Percentiles rank a stretch among this genome's conserved stretches.
Evolutionary conservation across 1,140 invertebrate species (phyloP).

Genomic region (Monomorium pharaonis): DNA sequence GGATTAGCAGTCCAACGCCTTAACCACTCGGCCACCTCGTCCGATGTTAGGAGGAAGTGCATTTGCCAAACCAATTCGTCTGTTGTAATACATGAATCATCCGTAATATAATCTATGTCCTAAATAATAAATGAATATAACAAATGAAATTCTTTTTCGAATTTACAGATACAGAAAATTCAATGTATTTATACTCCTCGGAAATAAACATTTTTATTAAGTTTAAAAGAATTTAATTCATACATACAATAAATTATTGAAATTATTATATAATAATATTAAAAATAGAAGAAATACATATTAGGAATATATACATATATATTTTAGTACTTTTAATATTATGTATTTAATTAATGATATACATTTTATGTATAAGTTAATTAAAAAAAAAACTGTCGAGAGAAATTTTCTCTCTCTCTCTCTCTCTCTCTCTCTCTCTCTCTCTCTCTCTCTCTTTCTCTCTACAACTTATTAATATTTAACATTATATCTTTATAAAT

Average conservation of each 20-base stretch:
- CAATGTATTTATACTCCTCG: too few species aligned
- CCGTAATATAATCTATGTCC: not conserved
- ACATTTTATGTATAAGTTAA: too few species aligned
- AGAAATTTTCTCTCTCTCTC: too few species aligned
- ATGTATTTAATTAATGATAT: too few species aligned
- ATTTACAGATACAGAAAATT: not conserved
- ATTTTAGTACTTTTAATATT: too few species aligned
- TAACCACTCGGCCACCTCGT: constrained; percentile 96
- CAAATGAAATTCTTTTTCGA: not conserved
- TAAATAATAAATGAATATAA: not conserved
- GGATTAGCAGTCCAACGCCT: constrained; percentile 95
- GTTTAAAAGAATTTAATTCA: constrained; percentile 7
- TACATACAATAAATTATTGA: not conserved
- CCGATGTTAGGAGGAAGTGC: constrained; percentile 66
- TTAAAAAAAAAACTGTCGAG: too few species aligned
- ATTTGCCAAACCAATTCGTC: not conserved
- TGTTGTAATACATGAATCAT: not conserved
- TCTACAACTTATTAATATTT: not conserved
- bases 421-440: too few species aligned
- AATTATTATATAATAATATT: not conserved
- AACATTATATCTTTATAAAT: not conserved
- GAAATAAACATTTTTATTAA: not conserved
- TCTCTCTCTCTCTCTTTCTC: too few species aligned
- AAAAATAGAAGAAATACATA: not conserved
- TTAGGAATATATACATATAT: not conserved